Conservation (phyloP, 2,113 vertebrate species). For the Pyxicephalus adspersus region DNA sequence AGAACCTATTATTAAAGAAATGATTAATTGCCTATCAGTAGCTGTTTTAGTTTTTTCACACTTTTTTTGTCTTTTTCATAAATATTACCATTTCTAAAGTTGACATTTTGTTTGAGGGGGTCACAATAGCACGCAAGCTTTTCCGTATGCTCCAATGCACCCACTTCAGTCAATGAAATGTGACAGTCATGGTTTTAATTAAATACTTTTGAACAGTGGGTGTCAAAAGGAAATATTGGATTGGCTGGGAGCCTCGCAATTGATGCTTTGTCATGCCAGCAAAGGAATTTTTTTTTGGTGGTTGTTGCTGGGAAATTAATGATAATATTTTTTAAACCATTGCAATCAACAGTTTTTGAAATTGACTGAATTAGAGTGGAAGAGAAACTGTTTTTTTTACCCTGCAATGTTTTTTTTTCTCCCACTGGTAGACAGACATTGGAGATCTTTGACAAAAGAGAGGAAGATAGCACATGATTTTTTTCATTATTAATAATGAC, state of each 20-base stretch:
- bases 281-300: not conserved
- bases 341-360: too few species aligned
- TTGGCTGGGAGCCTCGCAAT: not conserved
- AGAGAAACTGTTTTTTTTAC: too few species aligned
- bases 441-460: too few species aligned
- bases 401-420: too few species aligned
- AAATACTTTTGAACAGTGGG: constrained; percentile 2
- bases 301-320: too few species aligned
- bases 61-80: constrained; percentile 1
- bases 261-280: not conserved
- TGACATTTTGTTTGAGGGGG: not conserved
- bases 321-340: too few species aligned
- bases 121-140: not conserved
- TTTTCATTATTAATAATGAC: too few species aligned
- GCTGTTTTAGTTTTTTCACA: not conserved
- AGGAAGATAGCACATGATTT: too few species aligned
- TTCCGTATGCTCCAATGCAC: constrained; percentile 4
- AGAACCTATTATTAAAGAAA: not conserved
- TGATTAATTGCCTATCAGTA: not conserved
- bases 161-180: not conserved
- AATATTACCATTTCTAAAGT: not conserved
- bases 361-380: too few species aligned
- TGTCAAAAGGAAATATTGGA: not conserved
- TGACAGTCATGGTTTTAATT: constrained; percentile 39
- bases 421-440: too few species aligned